A percentile compares a stretch with the other conserved stretches of the same genome.
Conservation (phyloP, 2,797 vertebrate species). For the Schizopygopsis malacanthus region DNA sequence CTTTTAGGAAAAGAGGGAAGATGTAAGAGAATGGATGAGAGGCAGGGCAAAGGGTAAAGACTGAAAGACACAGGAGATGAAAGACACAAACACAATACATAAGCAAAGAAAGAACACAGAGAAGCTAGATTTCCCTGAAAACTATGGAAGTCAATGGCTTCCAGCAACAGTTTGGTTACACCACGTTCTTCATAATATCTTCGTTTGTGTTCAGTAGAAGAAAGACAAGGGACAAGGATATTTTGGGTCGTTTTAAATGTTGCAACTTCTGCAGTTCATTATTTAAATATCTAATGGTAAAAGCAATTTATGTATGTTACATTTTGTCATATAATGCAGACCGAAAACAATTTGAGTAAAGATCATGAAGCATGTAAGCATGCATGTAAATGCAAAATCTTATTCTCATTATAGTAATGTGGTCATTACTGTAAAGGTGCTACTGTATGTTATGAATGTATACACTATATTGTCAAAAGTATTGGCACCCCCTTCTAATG, state of each 20-base stretch:
- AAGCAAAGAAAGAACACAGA: not conserved
- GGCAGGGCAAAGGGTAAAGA: not conserved
- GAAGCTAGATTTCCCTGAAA: not conserved
- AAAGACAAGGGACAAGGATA: not conserved
- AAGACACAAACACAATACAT: not conserved
- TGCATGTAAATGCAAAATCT: not conserved
- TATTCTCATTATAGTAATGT: not conserved
- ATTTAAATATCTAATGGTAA: not conserved
- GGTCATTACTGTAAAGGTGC: not conserved
- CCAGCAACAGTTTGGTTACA: too few relatives aligned
- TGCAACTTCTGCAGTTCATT: not conserved
- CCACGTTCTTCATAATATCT: too few relatives aligned
- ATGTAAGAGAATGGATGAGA: not conserved
- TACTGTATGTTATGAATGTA: not conserved
- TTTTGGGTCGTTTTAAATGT: not conserved
- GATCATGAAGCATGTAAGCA: not conserved
- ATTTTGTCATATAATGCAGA: too few relatives aligned
- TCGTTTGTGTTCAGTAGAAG: too few relatives aligned
- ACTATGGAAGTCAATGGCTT: too few relatives aligned
- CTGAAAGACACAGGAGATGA: not conserved
- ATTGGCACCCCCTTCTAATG: too few relatives aligned
- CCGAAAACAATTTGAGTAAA: not conserved
- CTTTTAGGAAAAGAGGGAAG: not conserved
- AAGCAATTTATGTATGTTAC: too few relatives aligned
- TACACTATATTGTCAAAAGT: too few relatives aligned